Percentiles rank a stretch among this genome's conserved stretches.
Conservation (phyloP, 37 sponge, comb jelly and placozoan genomes). For the Halisarca cf. caerulea region DNA sequence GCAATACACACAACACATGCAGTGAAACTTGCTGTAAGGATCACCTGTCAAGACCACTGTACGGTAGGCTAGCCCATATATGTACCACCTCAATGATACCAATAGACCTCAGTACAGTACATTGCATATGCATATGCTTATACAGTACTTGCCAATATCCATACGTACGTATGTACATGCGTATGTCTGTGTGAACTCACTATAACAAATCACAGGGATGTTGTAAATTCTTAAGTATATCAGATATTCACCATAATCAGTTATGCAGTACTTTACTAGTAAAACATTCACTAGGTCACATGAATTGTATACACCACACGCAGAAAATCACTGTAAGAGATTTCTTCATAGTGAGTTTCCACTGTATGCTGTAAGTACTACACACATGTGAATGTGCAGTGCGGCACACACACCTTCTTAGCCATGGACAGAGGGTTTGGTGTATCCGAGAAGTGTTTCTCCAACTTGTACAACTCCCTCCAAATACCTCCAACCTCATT, state of each 20-base stretch:
- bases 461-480: conserved; percentile 94
- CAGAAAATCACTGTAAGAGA: not conserved
- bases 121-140: not conserved
- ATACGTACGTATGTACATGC: not conserved
- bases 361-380: not conserved
- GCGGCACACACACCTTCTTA: conserved; percentile 55
- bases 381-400: conserved; percentile 3
- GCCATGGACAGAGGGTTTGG: conserved; percentile 92
- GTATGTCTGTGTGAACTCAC: too few relatives aligned
- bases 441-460: conserved; percentile 82
- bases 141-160: not conserved
- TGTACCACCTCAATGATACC: too few relatives aligned
- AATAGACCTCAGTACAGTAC: too few relatives aligned
- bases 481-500: conserved; percentile 86
- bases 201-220: too few relatives aligned
- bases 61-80: not conserved
- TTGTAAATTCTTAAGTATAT: too few relatives aligned
- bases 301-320: too few relatives aligned
- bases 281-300: too few relatives aligned
- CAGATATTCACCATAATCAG: too few relatives aligned
- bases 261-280: not conserved
- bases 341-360: too few relatives aligned
- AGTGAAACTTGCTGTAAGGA: too few relatives aligned
- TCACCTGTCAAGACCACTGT: too few relatives aligned
- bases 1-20: not conserved